Conservation (phyloP, 2,888 invertebrate species). For the Silvanus unidentatus region DNA sequence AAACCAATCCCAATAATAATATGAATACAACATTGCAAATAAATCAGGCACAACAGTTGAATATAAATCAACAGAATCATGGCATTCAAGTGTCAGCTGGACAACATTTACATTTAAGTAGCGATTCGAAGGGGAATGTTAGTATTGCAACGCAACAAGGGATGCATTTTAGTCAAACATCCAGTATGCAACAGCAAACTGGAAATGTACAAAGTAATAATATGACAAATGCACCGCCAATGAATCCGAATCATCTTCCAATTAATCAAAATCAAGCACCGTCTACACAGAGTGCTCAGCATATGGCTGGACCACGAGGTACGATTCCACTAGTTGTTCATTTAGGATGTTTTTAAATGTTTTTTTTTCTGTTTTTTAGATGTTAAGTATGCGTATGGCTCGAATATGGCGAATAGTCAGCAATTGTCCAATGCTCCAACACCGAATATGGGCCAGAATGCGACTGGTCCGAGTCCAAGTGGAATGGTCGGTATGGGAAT, state of each 20-base stretch:
- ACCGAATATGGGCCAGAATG: conserved; percentile 10
- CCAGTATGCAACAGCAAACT: conserved; percentile 26
- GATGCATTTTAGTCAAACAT: conserved; percentile 59
- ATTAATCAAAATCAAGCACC: no score
- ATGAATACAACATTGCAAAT: conserved; percentile 65
- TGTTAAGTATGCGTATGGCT: no score
- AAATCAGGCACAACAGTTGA: conserved; percentile 82
- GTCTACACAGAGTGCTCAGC: no score
- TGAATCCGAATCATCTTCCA: conserved; percentile 1
- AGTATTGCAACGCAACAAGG: conserved; percentile 82
- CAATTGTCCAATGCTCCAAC: no score
- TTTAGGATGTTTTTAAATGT: no score
- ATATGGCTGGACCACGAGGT: no score
- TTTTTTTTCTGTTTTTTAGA: no score
- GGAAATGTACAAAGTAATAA: conserved; percentile 9
- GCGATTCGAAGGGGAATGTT: conserved; percentile 66
- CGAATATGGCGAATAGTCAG: conserved; percentile 12
- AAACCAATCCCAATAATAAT: conserved; percentile 19
- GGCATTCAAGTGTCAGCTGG: conserved; percentile 73
- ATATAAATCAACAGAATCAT: conserved; percentile 70
- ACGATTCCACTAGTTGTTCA: no score
- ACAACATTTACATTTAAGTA: conserved; percentile 75
- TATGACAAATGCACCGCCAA: conserved; percentile 13
- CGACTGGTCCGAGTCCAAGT: conserved; percentile 11
- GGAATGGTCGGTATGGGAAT: conserved; percentile 35